Base-by-base conservation (phyloP, 2,888 invertebrate species). In the Folsomia manolachei region DNA sequence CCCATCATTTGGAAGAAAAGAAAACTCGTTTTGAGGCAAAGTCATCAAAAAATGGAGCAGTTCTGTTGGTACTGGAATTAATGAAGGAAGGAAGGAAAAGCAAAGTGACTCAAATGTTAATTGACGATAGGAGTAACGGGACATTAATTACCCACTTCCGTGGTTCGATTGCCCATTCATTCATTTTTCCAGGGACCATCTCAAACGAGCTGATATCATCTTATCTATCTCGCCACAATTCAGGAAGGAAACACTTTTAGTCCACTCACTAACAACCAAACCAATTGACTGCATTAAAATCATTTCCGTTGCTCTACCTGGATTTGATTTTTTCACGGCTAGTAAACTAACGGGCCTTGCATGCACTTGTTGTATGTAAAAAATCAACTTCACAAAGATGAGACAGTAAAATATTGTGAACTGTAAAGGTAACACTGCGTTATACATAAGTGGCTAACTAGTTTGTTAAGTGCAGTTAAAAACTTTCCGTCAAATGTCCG, bases 121-220 rank as follows among this genome's bases (percentile, higher is more conserved):
- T 56, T 56, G 56, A 56, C 19, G 56, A 14, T 7, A n/a, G 7
- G 56, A 56, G 56, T 21, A 56, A 56, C 56, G 56, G 56, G 18
- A 56, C 56, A 56, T 56, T 56, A 56, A 56, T 56, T 56, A 56
- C 56, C 56, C 56, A 56, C n/a, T 56, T 56, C 56, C 56, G 7
- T n/a, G 56, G 56, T 56, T 56, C n/a, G 56, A 56, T 56, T 56
- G 56, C 56, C 19, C 18, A 18, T 56, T 56, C 19, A 56, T 56
- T 56, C 56, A 56, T 56, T 56, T 56, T 56, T 56, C 56, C 56
- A 56, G 56, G 21, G 56, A 7, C 56, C 56, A 18, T 19, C n/a
- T 21, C 18, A 56, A 18, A 19, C 21, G 18, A 19, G 11, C n/a
- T 56, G 56, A 56, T 56, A 56, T 56, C 56, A 56, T 56, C 56